Evolutionary conservation across 1,140 invertebrate genomes (phyloP).

Genomic region (Diabrotica virgifera): DNA sequence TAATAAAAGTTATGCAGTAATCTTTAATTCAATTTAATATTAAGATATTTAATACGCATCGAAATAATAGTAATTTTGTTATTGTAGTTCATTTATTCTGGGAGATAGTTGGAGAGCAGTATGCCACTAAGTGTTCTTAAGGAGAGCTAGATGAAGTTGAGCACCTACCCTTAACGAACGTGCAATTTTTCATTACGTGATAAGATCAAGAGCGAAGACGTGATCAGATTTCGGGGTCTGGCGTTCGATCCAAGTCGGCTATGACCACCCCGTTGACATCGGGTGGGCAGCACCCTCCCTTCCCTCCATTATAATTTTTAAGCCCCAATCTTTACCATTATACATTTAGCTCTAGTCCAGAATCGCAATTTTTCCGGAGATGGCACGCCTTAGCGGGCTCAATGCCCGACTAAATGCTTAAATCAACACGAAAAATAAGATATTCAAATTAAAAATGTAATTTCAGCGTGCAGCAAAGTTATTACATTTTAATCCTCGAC

Average conservation of each 20-base stretch:
- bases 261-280: slow-evolving; percentile 6
- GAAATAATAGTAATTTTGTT: too few relatives aligned
- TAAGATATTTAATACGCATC: too few relatives aligned
- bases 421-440: slow-evolving; percentile 66
- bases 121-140: background rate
- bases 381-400: slow-evolving; percentile 59
- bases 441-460: slow-evolving; percentile 67
- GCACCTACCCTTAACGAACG: slow-evolving; percentile 42
- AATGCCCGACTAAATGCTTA: slow-evolving; percentile 53
- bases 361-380: slow-evolving; percentile 63
- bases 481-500: slow-evolving; percentile 50
- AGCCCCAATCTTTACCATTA: slow-evolving; percentile 63
- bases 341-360: slow-evolving; percentile 61
- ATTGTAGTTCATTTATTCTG: too few relatives aligned
- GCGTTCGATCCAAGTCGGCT: slow-evolving; percentile 24
- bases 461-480: slow-evolving; percentile 50
- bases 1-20: too few relatives aligned
- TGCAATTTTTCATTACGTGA: slow-evolving; percentile 60
- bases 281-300: slow-evolving; percentile 28
- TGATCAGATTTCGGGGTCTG: slow-evolving; percentile 44
- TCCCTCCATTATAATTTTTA: slow-evolving; percentile 60
- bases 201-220: slow-evolving; percentile 51
- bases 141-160: slow-evolving; percentile 5
- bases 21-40: too few relatives aligned
- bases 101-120: background rate